phyloP scores from a whole-genome alignment of 2,888 invertebrate genomes.

The Epistrophe grossulariae region DNA sequence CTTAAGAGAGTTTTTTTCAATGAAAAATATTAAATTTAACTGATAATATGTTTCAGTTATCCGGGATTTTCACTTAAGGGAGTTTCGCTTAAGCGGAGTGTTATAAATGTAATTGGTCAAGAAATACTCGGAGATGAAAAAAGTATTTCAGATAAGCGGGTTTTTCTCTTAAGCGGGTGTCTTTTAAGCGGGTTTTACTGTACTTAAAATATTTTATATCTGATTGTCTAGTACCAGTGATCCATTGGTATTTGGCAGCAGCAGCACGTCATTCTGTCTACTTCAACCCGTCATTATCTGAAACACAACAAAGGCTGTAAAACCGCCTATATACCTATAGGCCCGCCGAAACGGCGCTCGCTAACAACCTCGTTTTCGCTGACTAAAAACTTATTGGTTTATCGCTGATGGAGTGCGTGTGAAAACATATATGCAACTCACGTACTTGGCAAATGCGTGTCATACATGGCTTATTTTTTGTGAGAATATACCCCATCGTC shows the following conservation, averaged over 20 bases:
- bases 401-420: conserved; percentile 37
- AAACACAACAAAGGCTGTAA: conserved; percentile 45
- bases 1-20: no score
- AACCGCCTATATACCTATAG: conserved; percentile 35
- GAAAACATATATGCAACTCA: conserved; percentile 73
- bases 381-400: background rate
- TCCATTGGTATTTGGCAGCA: conserved; percentile 27
- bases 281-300: conserved; percentile 40
- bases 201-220: background rate
- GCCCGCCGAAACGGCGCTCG: background rate
- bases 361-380: background rate
- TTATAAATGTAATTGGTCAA: no score
- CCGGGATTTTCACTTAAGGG: no score
- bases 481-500: background rate
- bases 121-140: no score
- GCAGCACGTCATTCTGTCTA: conserved; percentile 41
- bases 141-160: no score
- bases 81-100: no score
- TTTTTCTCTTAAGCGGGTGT: no score
- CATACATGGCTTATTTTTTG: conserved; percentile 37
- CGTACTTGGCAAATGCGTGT: conserved; percentile 70
- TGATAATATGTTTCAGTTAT: no score
- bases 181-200: no score
- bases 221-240: conserved; percentile 14
- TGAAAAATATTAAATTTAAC: no score